phyloP scores from a whole-genome alignment of 2,113 vertebrate species.

The Dipodomys merriami region DNA sequence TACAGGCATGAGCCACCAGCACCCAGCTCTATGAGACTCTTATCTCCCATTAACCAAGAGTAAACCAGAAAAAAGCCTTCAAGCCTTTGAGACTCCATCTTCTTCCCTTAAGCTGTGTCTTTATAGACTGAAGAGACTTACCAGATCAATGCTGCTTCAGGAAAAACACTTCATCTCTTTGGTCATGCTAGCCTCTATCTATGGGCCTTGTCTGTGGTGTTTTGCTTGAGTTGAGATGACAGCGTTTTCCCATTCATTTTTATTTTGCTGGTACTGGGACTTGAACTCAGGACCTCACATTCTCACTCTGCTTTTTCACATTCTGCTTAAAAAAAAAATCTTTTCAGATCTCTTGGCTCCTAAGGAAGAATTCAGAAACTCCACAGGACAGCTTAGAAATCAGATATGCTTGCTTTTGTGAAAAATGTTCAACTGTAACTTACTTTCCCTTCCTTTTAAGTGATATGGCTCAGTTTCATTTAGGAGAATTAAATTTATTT shows the following conservation, averaged over 20 bases:
- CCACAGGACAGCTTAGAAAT: background rate
- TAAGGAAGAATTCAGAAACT: background rate
- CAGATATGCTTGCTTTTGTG: background rate
- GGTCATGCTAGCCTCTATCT: background rate
- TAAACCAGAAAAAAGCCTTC: background rate
- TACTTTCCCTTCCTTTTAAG: background rate
- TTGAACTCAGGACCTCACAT: too few relatives aligned
- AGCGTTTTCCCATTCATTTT: too few relatives aligned
- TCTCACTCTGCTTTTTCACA: too few relatives aligned
- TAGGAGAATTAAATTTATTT: background rate
- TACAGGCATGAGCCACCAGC: too few relatives aligned
- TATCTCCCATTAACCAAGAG: too few relatives aligned
- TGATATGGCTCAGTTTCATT: constrained; percentile 10
- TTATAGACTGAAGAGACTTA: background rate
- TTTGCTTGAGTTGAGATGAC: background rate
- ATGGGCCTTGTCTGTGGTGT: background rate
- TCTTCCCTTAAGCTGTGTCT: background rate
- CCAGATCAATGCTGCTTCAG: background rate
- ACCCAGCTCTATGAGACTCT: too few relatives aligned
- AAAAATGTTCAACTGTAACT: background rate
- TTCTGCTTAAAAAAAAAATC: background rate
- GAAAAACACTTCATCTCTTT: background rate
- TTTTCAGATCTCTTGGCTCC: background rate
- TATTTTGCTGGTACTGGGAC: too few relatives aligned
- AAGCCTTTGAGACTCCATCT: background rate